A percentile compares a stretch with the other conserved stretches of the same genome.
Conservation (phyloP, 2,888 invertebrate species). For the Subacronicta megacephala region DNA sequence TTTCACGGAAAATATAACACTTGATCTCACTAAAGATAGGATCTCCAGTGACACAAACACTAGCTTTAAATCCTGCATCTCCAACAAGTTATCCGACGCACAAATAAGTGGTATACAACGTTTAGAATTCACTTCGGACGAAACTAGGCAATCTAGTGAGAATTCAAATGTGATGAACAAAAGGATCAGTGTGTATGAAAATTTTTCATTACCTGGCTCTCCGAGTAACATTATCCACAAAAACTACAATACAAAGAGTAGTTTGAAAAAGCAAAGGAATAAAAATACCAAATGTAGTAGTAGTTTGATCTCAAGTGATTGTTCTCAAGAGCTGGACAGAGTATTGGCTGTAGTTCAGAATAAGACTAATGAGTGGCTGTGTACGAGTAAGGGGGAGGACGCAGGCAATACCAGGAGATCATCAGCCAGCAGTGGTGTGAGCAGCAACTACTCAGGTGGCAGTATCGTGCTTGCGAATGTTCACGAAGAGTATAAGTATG, state of each 20-base stretch:
- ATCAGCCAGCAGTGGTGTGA: conserved; percentile 84
- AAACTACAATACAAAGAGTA: conserved; percentile 80
- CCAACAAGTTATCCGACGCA: conserved; percentile 63
- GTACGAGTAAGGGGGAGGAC: conserved; percentile 65
- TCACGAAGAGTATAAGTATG: conserved; percentile 93
- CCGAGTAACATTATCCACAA: conserved; percentile 78
- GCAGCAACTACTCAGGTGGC: conserved; percentile 79
- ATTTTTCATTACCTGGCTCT: conserved; percentile 83
- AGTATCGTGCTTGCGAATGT: conserved; percentile 89
- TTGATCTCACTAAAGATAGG: conserved; percentile 67
- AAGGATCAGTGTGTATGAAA: conserved; percentile 77
- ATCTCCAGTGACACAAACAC: conserved; percentile 63
- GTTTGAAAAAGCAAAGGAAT: conserved; percentile 65
- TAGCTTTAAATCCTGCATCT: conserved; percentile 78
- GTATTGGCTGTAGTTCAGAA: conserved; percentile 80
- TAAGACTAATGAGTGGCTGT: conserved; percentile 80
- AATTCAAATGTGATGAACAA: conserved; percentile 56
- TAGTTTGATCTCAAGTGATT: conserved; percentile 64
- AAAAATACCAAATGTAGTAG: conserved; percentile 36
- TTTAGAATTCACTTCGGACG: conserved; percentile 69
- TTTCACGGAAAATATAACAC: conserved; percentile 66
- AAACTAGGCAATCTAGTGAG: conserved; percentile 47
- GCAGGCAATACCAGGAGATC: conserved; percentile 79
- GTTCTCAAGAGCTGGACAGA: conserved; percentile 70
- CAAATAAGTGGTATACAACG: conserved; percentile 77